Evolutionary conservation across 2,888 invertebrate genomes (phyloP).

Genomic region (Pristionchus arcanus): DNA sequence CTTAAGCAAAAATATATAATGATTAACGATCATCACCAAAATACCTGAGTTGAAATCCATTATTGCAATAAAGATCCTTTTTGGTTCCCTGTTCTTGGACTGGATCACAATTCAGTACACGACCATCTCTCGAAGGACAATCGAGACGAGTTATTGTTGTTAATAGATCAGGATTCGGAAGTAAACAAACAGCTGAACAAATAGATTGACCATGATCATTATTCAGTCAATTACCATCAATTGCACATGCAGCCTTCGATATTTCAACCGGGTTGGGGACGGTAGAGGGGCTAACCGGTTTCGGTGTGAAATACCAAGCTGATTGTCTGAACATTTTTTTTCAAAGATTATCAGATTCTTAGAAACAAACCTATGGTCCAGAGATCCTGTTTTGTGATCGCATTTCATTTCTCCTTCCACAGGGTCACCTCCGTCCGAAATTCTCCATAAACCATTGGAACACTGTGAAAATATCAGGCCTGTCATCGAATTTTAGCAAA

Average conservation of each 20-base stretch:
- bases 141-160: too few species aligned
- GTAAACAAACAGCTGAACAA: neutral
- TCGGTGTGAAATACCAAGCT: neutral
- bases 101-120: too few species aligned
- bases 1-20: neutral
- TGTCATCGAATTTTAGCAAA: neutral
- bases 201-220: too few species aligned
- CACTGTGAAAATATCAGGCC: neutral
- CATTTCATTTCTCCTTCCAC: neutral
- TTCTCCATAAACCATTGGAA: neutral
- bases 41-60: neutral
- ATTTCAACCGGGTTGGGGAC: neutral
- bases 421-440: neutral
- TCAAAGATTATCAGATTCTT: neutral
- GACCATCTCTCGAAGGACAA: too few species aligned
- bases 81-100: neutral
- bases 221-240: neutral
- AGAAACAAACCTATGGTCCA: neutral
- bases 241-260: neutral
- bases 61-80: neutral
- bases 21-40: neutral
- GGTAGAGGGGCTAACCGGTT: too few species aligned
- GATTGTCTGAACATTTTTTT: neutral
- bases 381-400: neutral
- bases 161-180: too few species aligned